phyloP scores from a whole-genome alignment of 2,888 invertebrate species.

The Scaptomyza flava region DNA sequence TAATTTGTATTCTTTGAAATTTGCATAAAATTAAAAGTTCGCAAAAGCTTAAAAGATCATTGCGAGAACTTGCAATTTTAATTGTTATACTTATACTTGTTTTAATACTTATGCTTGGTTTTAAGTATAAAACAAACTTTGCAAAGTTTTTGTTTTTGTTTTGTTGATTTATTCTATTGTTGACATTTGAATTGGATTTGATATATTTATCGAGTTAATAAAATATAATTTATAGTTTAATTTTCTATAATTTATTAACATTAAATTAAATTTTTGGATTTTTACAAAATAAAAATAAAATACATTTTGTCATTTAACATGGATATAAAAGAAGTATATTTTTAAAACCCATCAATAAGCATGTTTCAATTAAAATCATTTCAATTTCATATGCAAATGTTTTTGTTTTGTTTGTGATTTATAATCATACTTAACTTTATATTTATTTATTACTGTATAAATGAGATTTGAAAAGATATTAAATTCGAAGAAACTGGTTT shows the following conservation, averaged over 20 bases:
- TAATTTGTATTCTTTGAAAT: slow-evolving; percentile 8
- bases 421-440: not conserved
- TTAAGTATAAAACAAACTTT: not conserved
- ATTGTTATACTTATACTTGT: not conserved
- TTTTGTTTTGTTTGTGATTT: not conserved
- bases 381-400: not conserved
- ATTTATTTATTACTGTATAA: not conserved
- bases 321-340: not conserved
- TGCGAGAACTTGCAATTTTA: not conserved
- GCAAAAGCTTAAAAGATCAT: slow-evolving; percentile 8
- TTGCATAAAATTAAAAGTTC: slow-evolving; percentile 11
- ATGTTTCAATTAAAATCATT: not conserved
- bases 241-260: not conserved
- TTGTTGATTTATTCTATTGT: not conserved
- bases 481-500: too few species aligned
- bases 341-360: not conserved
- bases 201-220: not conserved
- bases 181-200: not conserved
- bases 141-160: not conserved
- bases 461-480: too few species aligned
- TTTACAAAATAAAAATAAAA: not conserved
- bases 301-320: not conserved
- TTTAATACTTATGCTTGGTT: not conserved
- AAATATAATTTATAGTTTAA: not conserved
- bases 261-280: not conserved